Base-by-base conservation (phyloP, 2,797 vertebrate genomes). In the Paramormyrops hopkinsi region DNA sequence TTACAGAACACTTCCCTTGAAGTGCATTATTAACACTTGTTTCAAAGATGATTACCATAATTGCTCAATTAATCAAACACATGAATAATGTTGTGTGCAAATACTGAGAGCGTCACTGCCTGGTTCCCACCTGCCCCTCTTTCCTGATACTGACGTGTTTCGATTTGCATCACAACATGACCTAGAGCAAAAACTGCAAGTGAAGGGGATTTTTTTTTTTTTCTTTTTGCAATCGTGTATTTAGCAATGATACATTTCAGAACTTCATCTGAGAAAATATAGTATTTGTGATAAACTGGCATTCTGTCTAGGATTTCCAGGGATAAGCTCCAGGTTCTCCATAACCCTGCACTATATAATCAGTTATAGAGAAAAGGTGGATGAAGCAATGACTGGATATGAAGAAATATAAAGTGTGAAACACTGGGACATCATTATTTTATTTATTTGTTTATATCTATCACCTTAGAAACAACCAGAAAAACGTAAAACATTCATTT, bases 61-160 rank as follows among this genome's bases (percentile, higher is more conserved):
- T 84, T 84, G 82, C 82, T 84, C 82, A 84, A 84, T 48, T 84
- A 50, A 84, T 41, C 76, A 82, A 82, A 82, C 76, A 82, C 41
- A 79, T 79, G 73, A 79, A 79, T 79, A 79, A 79, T 79, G 73
- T 44, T 41, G 73, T 79, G 73, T 79, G 73, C 37, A 79, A 79
- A 79, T 79, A 50, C 37, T 44, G 73, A 3, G 37, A 79, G 17
- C 5, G 7, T n/a, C 37, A 79, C 73, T 19, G 73, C 5, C 65
- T 73, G 65, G 11, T 73, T 73, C 11, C 65, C 65, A 73, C 65
- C 29, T 73, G 33, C 5, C 73, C 37, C 14, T 44, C 37, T 44
- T 41, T 8, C 37, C 37, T 79, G 73, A 79, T n/a, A 41, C 17
- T 44, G 73, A 19, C 41, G 2, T 14, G 37, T 79, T 79, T 79